Percentiles rank a stretch among this genome's conserved stretches.
Evolutionary conservation across 2,113 vertebrate species (phyloP).

Genomic region (Oreotragus oreotragus): DNA sequence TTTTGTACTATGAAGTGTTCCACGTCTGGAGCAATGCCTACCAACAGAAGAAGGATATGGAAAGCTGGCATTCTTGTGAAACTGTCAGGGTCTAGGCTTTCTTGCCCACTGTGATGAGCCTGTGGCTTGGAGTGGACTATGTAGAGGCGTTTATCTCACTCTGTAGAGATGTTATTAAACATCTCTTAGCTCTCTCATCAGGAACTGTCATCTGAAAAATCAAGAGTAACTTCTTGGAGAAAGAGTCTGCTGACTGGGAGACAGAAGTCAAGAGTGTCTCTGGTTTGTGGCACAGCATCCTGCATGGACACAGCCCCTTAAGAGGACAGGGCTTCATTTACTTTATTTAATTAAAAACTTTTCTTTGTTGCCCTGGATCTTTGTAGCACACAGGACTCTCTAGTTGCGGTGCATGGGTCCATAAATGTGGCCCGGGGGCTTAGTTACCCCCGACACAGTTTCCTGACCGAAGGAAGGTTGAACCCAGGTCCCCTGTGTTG

Average conservation of each 20-base stretch:
- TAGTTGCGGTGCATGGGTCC: background rate
- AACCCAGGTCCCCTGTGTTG: background rate
- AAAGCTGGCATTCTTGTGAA: background rate
- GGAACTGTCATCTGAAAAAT: background rate
- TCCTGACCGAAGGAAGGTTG: background rate
- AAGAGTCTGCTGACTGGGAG: background rate
- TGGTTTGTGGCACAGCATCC: background rate
- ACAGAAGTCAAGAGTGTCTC: background rate
- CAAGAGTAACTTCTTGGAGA: background rate
- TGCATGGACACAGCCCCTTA: background rate
- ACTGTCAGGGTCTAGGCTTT: background rate
- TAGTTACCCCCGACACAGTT: background rate
- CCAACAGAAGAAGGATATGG: background rate
- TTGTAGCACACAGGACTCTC: background rate
- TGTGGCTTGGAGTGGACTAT: background rate
- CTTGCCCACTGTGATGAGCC: background rate
- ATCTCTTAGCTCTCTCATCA: background rate
- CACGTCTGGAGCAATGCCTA: background rate
- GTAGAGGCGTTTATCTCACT: background rate
- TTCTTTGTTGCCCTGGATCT: background rate
- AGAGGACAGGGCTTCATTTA: background rate
- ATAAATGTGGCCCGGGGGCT: background rate
- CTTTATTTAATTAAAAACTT: background rate
- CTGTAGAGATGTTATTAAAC: background rate
- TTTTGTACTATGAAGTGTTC: background rate